Evolutionary conservation across 2,113 vertebrate species (phyloP), one percentile per base, ranked within the genome.

Genomic region (Pseudorhombus dupliciocellatus): DNA sequence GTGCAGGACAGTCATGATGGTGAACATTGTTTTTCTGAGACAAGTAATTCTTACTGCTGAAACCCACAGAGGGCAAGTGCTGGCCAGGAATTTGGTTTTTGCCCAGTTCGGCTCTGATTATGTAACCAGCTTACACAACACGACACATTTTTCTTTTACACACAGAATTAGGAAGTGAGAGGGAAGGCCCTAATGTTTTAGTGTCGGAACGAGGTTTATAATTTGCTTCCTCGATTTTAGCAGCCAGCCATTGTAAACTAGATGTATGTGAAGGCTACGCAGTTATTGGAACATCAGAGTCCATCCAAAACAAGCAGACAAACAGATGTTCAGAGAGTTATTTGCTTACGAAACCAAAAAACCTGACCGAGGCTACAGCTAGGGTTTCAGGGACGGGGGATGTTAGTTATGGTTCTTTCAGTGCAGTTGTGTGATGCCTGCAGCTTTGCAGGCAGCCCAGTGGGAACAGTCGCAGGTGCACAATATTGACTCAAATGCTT

Each of bases 381-480:
- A 34, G 34, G 10, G 10, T 37, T 37, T 37, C 34, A 11, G 68
- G 69, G 62, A 10, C 11, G 55, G 7, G 28, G 28, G 64, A 71
- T 61, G 72, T 55, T 9, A 15, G 48, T 79, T 75, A 65, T 69
- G 75, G 53, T 48, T 70, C 55, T 57, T 26, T 3, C 26, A 15
- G 26, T 68, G 48, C 70, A 53, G 10, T 77, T 57, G 28, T 71
- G 54, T 46, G 74, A 60, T 61, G 72, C 60, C 34, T 0, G 26
- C 71, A 71, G 66, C 73, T 67, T 26, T 51, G 1, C 22, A 28
- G 44, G 30, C 50, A 40, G 21, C 59, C n/a, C 70, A 52, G 79
- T 90, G 90, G 77, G 89, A 93, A 85, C 66, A 54, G 50, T 56
- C 61, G 63, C 92, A 93, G 91, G 84, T 93, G 92, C 84, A 66